Base-by-base conservation (phyloP, 2,888 invertebrate species). In the Drosophila silvestris region DNA sequence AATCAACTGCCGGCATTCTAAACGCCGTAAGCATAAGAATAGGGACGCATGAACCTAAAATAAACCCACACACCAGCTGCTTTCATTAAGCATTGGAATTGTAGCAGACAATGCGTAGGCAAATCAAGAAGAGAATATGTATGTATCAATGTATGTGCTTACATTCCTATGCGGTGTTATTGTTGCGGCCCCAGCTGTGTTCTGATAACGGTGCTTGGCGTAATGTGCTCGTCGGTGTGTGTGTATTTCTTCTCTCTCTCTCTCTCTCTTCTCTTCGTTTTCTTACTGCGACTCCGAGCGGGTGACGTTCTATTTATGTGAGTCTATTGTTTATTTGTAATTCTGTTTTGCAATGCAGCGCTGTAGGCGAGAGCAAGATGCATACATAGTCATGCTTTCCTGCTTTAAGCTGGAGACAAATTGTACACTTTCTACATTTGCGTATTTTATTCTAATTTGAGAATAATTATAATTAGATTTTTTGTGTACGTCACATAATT, bases 161-260 rank as follows among this genome's bases (percentile, higher is more conserved):
- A 32, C 32, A 60, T 54, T 69, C 60, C 58, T 76, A 51, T 22
- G 56, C 33, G 57, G 57, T 67, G 62, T 61, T 67, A 62, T 58
- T 76, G 39, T 51, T 52, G 51, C 47, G 16, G 35, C 66, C 51
- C 33, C 81, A 72, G 77, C 81, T 81, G 72, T 71, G 33, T 53
- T 73, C 58, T 70, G 82, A 89, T 84, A 84, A 82, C 84, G 82
- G 90, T 68, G 62, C 51, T 74, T 56, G 56, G 54, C 39, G 82
- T 72, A 78, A 28, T 54, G 54, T 59, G 4, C 39, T 16, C 56
- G 60, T 64, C n/a, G n/a, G 7, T 52, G 61, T 39, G 19, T 33
- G 39, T 5, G 30, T 32, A 32, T 41, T 22, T 26, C 14, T 30
- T 16, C 22, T 19, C 28, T 22, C 26, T 14, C 51, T 26, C 37